Percentiles rank a stretch among this genome's conserved stretches.
phyloP scores from a whole-genome alignment of 2,113 vertebrate species.

The Hippocampus comes region DNA sequence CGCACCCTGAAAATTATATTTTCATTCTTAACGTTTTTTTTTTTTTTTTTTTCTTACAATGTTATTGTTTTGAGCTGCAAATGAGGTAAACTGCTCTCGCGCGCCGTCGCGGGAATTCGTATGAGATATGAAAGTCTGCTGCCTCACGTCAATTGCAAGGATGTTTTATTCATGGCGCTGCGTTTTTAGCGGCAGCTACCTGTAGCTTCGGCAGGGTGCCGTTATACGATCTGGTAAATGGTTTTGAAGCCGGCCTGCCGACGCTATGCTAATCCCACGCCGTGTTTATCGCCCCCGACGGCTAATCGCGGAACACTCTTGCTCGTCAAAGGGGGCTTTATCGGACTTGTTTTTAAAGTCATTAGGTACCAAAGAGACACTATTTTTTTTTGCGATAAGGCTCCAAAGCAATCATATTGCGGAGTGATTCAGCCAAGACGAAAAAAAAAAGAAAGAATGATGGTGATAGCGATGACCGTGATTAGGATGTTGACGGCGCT shows the following conservation, averaged over 20 bases:
- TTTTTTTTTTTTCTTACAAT: constrained; percentile 19
- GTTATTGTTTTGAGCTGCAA: constrained; percentile 57
- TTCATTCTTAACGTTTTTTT: constrained; percentile 74
- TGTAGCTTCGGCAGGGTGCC: constrained; percentile 53
- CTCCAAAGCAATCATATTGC: constrained; percentile 53
- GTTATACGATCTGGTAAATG: constrained; percentile 61
- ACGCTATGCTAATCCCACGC: constrained; percentile 59
- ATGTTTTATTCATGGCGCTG: constrained; percentile 74
- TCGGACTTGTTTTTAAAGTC: constrained; percentile 61
- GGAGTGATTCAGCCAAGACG: constrained; percentile 44
- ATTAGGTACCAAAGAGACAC: constrained; percentile 56
- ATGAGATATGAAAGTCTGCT: constrained; percentile 64
- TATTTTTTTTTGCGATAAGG: constrained; percentile 47
- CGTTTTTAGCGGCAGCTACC: constrained; percentile 39
- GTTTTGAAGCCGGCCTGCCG: constrained; percentile 53
- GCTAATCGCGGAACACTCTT: constrained; percentile 55
- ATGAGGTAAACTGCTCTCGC: constrained; percentile 34
- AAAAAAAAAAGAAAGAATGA: constrained; percentile 31
- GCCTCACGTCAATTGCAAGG: constrained; percentile 68
- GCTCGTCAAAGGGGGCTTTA: constrained; percentile 47
- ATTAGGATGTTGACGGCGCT: constrained; percentile 60
- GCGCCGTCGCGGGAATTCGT: constrained; percentile 53
- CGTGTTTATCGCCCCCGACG: constrained; percentile 60
- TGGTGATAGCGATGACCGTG: constrained; percentile 36
- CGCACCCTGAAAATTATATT: constrained; percentile 58